Base-by-base conservation (phyloP, 2,797 vertebrate species). In the Scolopax rusticola region DNA sequence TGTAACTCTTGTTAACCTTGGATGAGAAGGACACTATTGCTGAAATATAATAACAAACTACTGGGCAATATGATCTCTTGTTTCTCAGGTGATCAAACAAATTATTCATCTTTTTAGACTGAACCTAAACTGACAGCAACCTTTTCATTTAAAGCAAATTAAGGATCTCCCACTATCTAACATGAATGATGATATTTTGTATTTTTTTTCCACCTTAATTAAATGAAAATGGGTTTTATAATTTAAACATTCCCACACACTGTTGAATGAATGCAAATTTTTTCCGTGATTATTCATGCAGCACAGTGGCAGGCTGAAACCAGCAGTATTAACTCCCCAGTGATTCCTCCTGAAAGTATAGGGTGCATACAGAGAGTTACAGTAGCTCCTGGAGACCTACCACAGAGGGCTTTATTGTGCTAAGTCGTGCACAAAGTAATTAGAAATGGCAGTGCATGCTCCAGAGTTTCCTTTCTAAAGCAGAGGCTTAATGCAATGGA, bases 121-220 rank as follows among this genome's bases (percentile, higher is more conserved):
- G 67, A 89, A 68, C 36, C 9, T 93, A 91, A 95, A 76, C 33
- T 28, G 77, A 87, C 63, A 89, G 38, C 1, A 68, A 77, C 74
- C 40, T 76, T 93, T 93, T 74, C 28, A 91, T 93, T 94, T 84
- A 84, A 86, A 95, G 51, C 24, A 90, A 88, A 89, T 82, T 68
- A 90, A 88, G 64, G 63, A 76, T 84, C 51, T 93, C 63, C 81
- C 53, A 23, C 47, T 76, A 76, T 18, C 36, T 70, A 86, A 84
- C 4, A 74, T 8, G 25, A 89, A 93, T 47, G 2, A 54, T 41
- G 21, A 40, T 23, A 36, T 38, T 67, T 67, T 79, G 47, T 78
- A 6, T 20, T 65, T 18, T 17, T 60, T 19, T 21, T 3, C 4
- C 11, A 14, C 3, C 25, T 73, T 78, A 84, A 81, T 91, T 88